Evolutionary conservation across 2,888 invertebrate species (phyloP).

Genomic region (Capitulum mitella): DNA sequence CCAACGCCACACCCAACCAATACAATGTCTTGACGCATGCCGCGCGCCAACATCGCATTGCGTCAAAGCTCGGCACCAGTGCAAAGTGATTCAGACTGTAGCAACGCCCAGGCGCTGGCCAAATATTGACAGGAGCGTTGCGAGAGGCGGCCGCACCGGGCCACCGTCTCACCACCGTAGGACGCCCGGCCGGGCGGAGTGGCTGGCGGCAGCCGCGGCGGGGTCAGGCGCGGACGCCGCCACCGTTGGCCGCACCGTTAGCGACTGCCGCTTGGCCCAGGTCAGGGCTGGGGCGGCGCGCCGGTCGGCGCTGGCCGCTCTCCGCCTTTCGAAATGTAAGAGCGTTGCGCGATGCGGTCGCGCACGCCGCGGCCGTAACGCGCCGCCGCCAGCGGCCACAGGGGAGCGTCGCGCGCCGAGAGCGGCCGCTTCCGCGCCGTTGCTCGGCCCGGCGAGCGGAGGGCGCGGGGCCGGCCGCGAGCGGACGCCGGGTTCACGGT

Average conservation of each 20-base stretch:
- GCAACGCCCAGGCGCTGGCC: not conserved
- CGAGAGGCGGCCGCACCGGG: too few species aligned
- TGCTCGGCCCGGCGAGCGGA: not conserved
- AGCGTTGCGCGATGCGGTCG: not conserved
- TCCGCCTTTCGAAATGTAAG: conserved; percentile 7
- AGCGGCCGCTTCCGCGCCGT: not conserved
- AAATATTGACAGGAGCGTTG: not conserved
- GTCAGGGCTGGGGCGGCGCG: not conserved
- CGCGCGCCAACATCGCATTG: too few species aligned
- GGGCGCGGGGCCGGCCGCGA: not conserved
- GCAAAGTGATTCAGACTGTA: too few species aligned
- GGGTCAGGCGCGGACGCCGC: too few species aligned
- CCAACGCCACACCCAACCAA: too few species aligned
- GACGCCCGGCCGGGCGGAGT: too few species aligned
- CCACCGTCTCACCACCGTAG: too few species aligned
- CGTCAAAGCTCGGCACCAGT: too few species aligned
- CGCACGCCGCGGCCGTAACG: too few species aligned
- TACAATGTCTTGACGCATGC: too few species aligned
- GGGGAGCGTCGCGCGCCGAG: not conserved
- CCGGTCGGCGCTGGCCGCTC: not conserved
- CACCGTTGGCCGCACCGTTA: not conserved
- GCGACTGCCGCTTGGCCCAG: not conserved
- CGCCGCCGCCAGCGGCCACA: not conserved
- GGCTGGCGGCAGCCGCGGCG: too few species aligned
- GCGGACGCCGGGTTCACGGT: not conserved